Base-by-base conservation (phyloP, 2,113 vertebrate species). In the Zosterops pallidus region DNA sequence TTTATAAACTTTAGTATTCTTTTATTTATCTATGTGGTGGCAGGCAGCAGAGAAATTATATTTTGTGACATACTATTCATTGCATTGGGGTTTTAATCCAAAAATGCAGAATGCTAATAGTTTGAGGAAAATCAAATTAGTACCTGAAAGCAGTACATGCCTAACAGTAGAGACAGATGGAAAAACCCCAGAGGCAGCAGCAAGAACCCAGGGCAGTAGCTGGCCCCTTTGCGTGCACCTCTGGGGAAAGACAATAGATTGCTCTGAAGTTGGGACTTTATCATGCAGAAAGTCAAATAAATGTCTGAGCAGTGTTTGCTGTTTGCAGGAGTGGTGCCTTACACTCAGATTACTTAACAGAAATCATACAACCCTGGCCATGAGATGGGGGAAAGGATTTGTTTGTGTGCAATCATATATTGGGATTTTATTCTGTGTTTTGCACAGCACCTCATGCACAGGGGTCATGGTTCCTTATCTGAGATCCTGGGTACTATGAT, bases 271-370 rank as follows among this genome's bases (percentile, higher is more conserved):
- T 76, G 37, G 86, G 84, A 26, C 75, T 87, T 95, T 87, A 82
- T 85, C 84, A 37, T 47, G 78, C 78, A 95, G 86, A 89, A 93
- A 89, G 84, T 95, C 65, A 94, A 92, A 92, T 79, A 92, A 84
- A 91, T 79, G 70, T 56, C 68, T 56, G 46, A 88, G 59, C 42
- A 28, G 86, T 88, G 70, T 96, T 92, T 96, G 91, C 92, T 84
- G 80, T 96, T 87, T 95, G 87, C 94, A 89, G 91, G 89, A 89
- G 93, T 91, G 91, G 75, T 90, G 64, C 5, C 0, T 83, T 95
- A 28, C 35, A 12, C 72, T 86, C 56, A 12, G 26, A n/a, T 89
- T 86, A 39, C 84, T 85, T 79, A 72, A 81, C 4, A 94, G 86
- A 82, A 97, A 63, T 50, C 21, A 39, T 49, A 15, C 35, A 60